A percentile compares a stretch with the other conserved stretches of the same genome.
Evolutionary conservation across 2,797 vertebrate genomes (phyloP).

Genomic region (Hypotaenidia okinawae): DNA sequence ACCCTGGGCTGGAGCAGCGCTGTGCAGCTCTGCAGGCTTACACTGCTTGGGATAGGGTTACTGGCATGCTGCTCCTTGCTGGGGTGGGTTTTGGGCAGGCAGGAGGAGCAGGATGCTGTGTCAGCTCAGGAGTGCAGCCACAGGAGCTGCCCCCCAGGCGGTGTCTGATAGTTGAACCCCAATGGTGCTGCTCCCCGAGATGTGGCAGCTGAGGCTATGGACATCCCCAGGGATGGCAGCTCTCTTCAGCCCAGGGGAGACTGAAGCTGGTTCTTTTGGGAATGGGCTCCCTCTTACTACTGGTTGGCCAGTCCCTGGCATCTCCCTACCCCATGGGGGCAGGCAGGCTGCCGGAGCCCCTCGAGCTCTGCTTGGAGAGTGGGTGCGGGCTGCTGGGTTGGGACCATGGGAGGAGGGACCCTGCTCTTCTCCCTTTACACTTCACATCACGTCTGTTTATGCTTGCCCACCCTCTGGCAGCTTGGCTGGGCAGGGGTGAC

Average conservation of each 20-base stretch:
- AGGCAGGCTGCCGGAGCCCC: neutral
- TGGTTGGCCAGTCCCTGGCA: fast-evolving
- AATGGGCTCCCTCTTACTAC: neutral
- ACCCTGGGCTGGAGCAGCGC: neutral
- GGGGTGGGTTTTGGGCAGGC: neutral
- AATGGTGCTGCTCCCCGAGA: neutral
- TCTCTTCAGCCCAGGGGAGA: neutral
- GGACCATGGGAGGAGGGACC: neutral
- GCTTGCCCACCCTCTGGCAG: neutral
- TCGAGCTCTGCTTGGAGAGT: fast-evolving
- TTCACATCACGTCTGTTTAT: fast-evolving
- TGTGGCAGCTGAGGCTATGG: neutral
- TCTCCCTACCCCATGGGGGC: neutral
- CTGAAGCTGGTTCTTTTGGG: neutral
- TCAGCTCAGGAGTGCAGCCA: neutral
- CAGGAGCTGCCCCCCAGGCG: neutral
- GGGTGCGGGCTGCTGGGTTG: neutral
- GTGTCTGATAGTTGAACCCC: neutral
- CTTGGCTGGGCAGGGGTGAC: fast-evolving
- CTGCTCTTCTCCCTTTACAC: fast-evolving
- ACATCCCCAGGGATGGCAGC: neutral
- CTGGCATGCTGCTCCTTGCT: fast-evolving
- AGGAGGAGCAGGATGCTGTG: neutral
- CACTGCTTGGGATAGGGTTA: fast-evolving
- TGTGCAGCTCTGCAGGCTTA: neutral